Base-by-base conservation (phyloP, 2,797 vertebrate genomes). In the Hippopotamyrus pictus region DNA sequence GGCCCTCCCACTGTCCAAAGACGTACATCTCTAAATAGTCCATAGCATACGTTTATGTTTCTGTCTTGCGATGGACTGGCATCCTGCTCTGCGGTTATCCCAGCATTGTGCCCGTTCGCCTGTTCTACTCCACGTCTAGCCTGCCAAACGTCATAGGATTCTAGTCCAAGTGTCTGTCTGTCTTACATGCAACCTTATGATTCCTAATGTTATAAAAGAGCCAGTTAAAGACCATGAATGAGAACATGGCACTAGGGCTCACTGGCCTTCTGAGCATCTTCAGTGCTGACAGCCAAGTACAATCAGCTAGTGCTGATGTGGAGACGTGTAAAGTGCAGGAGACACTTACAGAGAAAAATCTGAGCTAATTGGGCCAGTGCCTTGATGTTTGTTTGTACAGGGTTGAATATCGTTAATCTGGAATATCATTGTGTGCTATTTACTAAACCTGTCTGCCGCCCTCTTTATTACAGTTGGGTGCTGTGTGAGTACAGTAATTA, bases 401-500 rank as follows among this genome's bases (percentile, higher is more conserved):
- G 44, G 17, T 17, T 86, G n/a, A 51, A 46, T 73, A 48, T 12
- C 11, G n/a, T 46, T 29, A n/a, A 22, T 25, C 46, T 48, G 51
- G 51, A 86, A 54, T 53, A 54, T 86, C 25, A 6, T 12, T 33
- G 84, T 86, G 48, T 53, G 25, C 9, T 79, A 1, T 46, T 46
- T n/a, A 65, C 17, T 50, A 29, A 11, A 12, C 73, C 12, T 87
- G 0, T 25, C 5, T 29, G 1, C 7, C 25, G 7, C 44, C n/a
- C 46, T 79, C 14, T 53, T 65, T 50, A 9, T 29, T 88, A 0
- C 93, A 99, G 98, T 79, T 99, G 98, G 98, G 98, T 99, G 93
- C 90, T 98, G 22, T 99, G 96, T 25, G 98, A 99, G 85, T 95
- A 99, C 90, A 96, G 95, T 0, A 97, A 99, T 94, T 99, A 97